Evolutionary conservation across 2,113 vertebrate genomes (phyloP).

Genomic region (Lonchura striata): DNA sequence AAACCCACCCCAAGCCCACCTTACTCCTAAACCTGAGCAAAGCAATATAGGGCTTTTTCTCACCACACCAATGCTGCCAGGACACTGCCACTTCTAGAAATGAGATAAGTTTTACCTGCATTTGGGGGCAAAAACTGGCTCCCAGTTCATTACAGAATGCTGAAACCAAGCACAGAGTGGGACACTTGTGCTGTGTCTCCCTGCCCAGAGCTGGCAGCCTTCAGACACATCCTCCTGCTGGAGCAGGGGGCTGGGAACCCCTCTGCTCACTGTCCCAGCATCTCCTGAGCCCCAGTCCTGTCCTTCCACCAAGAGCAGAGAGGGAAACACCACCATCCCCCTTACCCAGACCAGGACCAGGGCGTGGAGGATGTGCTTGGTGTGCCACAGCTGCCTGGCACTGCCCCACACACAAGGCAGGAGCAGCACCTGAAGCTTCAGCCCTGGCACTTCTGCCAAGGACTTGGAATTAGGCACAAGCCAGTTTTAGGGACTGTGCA

Average conservation of each 20-base stretch:
- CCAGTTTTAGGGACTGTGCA: accelerated
- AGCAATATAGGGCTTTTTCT: background rate
- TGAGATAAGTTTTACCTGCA: background rate
- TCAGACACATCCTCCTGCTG: background rate
- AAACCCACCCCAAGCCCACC: background rate
- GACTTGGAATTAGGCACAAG: background rate
- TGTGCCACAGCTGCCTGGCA: background rate
- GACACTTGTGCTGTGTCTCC: accelerated
- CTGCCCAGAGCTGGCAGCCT: background rate
- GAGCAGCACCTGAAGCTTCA: background rate
- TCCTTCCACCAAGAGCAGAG: background rate
- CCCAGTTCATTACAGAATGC: background rate
- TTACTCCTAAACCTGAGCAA: background rate
- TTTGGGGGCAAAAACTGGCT: background rate
- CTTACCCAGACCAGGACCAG: background rate
- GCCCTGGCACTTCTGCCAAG: background rate
- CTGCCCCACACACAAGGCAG: background rate
- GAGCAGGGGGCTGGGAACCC: background rate
- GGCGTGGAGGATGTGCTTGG: background rate
- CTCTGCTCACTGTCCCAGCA: accelerated
- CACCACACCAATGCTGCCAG: background rate
- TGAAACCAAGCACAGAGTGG: background rate
- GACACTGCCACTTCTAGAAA: background rate
- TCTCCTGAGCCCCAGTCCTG: background rate
- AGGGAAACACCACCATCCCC: background rate